Evolutionary conservation across 2,888 invertebrate species (phyloP).

Genomic region (Argyra leucocephala): DNA sequence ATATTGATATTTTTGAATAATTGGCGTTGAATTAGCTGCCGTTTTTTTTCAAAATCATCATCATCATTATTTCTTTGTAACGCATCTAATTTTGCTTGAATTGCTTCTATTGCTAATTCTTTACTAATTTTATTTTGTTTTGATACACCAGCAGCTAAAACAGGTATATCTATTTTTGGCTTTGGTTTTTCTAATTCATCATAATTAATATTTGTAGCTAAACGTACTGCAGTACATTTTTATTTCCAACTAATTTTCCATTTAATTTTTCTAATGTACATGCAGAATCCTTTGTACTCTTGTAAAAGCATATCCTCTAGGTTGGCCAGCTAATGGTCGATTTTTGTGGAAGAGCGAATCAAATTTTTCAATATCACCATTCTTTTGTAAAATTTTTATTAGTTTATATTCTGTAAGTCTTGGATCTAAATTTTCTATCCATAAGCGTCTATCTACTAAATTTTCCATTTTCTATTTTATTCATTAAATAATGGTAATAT

Average conservation of each 20-base stretch:
- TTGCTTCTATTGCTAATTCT: slow-evolving; percentile 74
- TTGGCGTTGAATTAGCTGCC: slow-evolving; percentile 54
- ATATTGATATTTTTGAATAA: slow-evolving; percentile 60
- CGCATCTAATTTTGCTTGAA: slow-evolving; percentile 75
- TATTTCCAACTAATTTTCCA: slow-evolving; percentile 63
- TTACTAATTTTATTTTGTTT: slow-evolving; percentile 58
- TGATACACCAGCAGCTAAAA: slow-evolving; percentile 54
- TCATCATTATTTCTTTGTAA: slow-evolving; percentile 58
- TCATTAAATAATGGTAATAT: too few species aligned
- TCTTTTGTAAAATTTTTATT: slow-evolving; percentile 90
- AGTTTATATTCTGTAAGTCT: slow-evolving; percentile 93
- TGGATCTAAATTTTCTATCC: slow-evolving; percentile 87
- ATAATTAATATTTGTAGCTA: slow-evolving; percentile 65
- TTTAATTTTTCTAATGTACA: slow-evolving; percentile 64
- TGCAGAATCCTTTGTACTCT: slow-evolving; percentile 53
- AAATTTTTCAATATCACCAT: slow-evolving; percentile 88
- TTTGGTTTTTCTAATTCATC: slow-evolving; percentile 68
- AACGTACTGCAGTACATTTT: slow-evolving; percentile 68
- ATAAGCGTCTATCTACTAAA: slow-evolving; percentile 47
- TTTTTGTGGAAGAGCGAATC: slow-evolving; percentile 89
- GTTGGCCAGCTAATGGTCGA: slow-evolving; percentile 79
- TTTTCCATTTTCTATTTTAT: too few species aligned
- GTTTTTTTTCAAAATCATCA: slow-evolving; percentile 67
- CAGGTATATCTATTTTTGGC: slow-evolving; percentile 67
- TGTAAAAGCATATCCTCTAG: slow-evolving; percentile 89